These are phyloP conservation scores for Pilophorus perplexus DNA, from an alignment of 2,888 invertebrate species.

Conservation along the genomic window DNA sequence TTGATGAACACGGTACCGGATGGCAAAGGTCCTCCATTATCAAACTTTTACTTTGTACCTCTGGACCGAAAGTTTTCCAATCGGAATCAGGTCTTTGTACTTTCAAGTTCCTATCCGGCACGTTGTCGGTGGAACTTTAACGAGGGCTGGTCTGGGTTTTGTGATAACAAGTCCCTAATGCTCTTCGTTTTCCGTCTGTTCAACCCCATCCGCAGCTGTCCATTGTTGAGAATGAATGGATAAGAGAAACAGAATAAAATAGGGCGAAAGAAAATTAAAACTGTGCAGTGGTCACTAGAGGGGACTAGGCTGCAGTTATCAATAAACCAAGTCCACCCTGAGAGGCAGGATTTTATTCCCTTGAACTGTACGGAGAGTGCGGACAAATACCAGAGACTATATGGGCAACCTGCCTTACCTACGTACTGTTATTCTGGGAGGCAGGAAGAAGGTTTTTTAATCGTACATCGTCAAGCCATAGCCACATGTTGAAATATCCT, in stretches of 20 bases:
- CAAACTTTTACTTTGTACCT: not conserved
- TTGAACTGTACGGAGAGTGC: too few relatives aligned
- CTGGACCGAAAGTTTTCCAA: conserved; percentile 7
- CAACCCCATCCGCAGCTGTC: not conserved
- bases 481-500: too few relatives aligned
- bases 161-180: conserved; percentile 10
- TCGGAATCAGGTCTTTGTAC: conserved; percentile 1
- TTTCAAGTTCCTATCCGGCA: not conserved
- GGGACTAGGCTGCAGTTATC: not conserved
- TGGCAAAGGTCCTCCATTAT: not conserved
- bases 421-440: too few relatives aligned
- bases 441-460: too few relatives aligned
- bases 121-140: not conserved
- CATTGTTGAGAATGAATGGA: not conserved
- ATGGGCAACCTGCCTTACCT: too few relatives aligned
- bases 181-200: too few relatives aligned
- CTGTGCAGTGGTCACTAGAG: not conserved
- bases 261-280: not conserved
- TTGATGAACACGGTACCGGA: not conserved
- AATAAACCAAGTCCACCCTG: conserved; percentile 3
- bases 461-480: too few relatives aligned
- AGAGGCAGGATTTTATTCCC: too few relatives aligned
- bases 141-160: not conserved
- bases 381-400: too few relatives aligned
- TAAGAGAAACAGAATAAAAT: not conserved